Evolutionary conservation across 1,140 invertebrate species (phyloP).

Genomic region (Hetaerina americana): DNA sequence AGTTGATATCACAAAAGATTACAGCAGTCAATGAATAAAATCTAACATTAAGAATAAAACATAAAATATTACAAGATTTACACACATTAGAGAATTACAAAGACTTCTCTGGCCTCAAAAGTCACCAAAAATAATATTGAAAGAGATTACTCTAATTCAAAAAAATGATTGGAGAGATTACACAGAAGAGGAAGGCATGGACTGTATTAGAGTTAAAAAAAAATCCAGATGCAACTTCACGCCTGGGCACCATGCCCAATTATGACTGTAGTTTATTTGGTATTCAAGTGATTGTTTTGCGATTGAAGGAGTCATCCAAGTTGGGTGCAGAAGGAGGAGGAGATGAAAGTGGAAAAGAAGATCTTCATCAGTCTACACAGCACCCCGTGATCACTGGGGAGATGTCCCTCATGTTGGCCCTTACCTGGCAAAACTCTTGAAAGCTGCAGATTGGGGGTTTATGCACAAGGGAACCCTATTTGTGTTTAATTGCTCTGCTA

Average conservation of each 20-base stretch:
- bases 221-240: not conserved
- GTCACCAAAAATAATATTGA: constrained; percentile 7
- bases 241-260: not conserved
- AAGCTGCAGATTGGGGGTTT: constrained; percentile 97
- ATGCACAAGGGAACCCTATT: constrained; percentile 91
- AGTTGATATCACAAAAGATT: not conserved
- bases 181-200: constrained; percentile 5
- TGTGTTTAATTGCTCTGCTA: constrained; percentile 87
- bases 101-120: not conserved
- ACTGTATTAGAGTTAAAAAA: not conserved
- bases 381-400: not conserved
- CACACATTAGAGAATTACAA: constrained; percentile 1
- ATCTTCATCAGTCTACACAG: not conserved
- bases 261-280: not conserved
- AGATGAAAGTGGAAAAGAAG: not conserved
- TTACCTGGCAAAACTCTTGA: constrained; percentile 99
- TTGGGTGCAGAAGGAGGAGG: not conserved
- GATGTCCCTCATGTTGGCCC: constrained; percentile 23
- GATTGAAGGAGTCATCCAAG: not conserved
- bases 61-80: constrained; percentile 1
- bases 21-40: not conserved
- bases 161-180: not conserved
- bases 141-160: not conserved
- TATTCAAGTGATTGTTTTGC: not conserved
- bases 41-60: not conserved